These are phyloP conservation scores for Chrysoperla carnea DNA, from an alignment of 1,140 invertebrate genomes.

Conservation along the genomic window DNA sequence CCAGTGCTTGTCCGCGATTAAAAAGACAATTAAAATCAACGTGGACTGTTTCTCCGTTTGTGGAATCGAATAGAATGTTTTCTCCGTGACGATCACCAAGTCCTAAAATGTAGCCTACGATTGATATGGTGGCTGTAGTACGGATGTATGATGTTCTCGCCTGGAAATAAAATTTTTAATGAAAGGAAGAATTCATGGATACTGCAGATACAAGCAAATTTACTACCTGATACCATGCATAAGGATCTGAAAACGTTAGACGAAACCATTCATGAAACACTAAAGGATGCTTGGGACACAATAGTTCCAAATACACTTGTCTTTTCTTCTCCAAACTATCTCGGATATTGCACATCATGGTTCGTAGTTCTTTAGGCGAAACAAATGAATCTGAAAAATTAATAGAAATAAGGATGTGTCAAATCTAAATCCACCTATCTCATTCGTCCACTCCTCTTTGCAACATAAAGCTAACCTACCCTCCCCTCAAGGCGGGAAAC, in stretches of 20 bases:
- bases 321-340: constrained; percentile 53
- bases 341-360: constrained; percentile 29
- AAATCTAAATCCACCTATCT: too few relatives aligned
- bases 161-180: constrained; percentile 38
- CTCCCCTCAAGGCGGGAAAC: too few relatives aligned
- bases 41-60: constrained; percentile 83
- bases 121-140: constrained; percentile 93
- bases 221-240: constrained; percentile 47
- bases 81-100: constrained; percentile 96
- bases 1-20: constrained; percentile 78
- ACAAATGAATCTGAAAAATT: constrained; percentile 25
- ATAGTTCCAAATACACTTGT: constrained; percentile 47
- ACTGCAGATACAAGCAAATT: constrained; percentile 3
- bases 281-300: constrained; percentile 62
- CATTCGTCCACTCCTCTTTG: too few relatives aligned
- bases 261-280: constrained; percentile 86
- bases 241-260: constrained; percentile 72
- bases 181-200: not conserved
- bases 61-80: constrained; percentile 88
- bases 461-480: too few relatives aligned
- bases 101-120: constrained; percentile 94
- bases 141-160: constrained; percentile 75
- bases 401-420: too few relatives aligned
- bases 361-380: constrained; percentile 34
- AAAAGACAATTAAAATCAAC: constrained; percentile 98